Evolutionary conservation across 2,888 invertebrate genomes (phyloP).

Genomic region (Hypena proboscidalis): DNA sequence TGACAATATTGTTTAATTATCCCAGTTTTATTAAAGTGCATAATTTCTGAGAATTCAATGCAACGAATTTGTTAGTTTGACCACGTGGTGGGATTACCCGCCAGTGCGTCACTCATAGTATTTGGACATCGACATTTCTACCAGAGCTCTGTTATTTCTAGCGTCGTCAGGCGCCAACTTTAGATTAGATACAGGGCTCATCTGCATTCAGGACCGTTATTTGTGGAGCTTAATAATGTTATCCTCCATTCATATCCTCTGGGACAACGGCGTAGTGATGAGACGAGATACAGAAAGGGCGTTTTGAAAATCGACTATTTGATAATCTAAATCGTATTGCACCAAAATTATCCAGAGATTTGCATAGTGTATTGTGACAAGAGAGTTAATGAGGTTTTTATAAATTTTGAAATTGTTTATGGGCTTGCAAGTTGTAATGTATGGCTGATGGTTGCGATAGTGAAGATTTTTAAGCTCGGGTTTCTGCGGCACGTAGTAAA

Average conservation of each 20-base stretch:
- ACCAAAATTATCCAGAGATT: conserved; percentile 25
- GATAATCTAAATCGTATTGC: conserved; percentile 22
- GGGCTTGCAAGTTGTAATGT: conserved; percentile 49
- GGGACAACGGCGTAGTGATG: conserved; percentile 41
- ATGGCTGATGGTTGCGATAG: conserved; percentile 66
- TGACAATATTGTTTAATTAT: conserved; percentile 4
- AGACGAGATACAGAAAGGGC: conserved; percentile 23
- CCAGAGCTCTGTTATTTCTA: conserved; percentile 74
- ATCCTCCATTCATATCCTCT: conserved; percentile 64
- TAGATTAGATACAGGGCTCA: conserved; percentile 75
- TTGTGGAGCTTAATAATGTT: conserved; percentile 69
- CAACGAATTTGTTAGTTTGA: conserved; percentile 1
- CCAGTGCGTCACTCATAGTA: conserved; percentile 61
- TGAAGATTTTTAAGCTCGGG: conserved; percentile 68
- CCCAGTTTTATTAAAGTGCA: no score
- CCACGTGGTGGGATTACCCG: conserved; percentile 54
- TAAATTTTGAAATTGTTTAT: conserved; percentile 61
- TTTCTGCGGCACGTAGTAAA: conserved; percentile 65
- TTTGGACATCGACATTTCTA: conserved; percentile 74
- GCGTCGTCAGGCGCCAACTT: conserved; percentile 71
- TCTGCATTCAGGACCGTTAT: conserved; percentile 73
- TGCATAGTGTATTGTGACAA: conserved; percentile 37
- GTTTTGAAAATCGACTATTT: conserved; percentile 26
- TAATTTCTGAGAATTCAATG: not conserved
- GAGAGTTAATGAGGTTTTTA: conserved; percentile 51